Evolutionary conservation across 1,140 invertebrate genomes (phyloP).

Genomic region (Meloidogyne exigua): DNA sequence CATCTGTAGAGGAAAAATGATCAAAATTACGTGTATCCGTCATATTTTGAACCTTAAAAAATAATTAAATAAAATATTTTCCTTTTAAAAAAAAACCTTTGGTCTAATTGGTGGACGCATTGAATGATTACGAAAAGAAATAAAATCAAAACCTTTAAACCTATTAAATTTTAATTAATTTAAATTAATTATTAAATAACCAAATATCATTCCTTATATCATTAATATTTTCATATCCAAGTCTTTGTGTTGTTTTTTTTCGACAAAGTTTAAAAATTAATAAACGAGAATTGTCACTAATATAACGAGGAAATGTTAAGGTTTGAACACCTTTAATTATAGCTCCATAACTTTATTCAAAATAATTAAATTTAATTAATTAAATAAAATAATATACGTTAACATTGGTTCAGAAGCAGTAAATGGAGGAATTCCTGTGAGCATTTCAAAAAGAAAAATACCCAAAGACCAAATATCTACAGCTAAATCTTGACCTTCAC

Average conservation of each 20-base stretch:
- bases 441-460: conserved; percentile 52
- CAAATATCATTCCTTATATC: conserved; percentile 68
- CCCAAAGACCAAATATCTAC: conserved; percentile 49
- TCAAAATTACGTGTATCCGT: conserved; percentile 61
- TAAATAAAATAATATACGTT: conserved; percentile 67
- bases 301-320: conserved; percentile 65
- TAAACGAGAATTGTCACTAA: conserved; percentile 47
- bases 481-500: conserved; percentile 74
- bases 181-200: conserved; percentile 63
- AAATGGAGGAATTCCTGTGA: conserved; percentile 75
- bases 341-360: conserved; percentile 78
- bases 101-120: conserved; percentile 80
- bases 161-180: conserved; percentile 12
- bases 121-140: conserved; percentile 82
- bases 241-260: conserved; percentile 55
- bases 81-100: conserved; percentile 39
- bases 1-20: conserved; percentile 50
- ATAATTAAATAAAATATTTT: neutral
- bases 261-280: conserved; percentile 59
- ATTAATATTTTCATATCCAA: conserved; percentile 60
- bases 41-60: conserved; percentile 44
- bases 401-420: conserved; percentile 95
- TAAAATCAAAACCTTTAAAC: conserved; percentile 99
- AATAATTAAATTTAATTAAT: neutral
- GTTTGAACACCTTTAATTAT: conserved; percentile 96